Conservation (phyloP, 2,888 invertebrate species). For the Osmoderma eremita region DNA sequence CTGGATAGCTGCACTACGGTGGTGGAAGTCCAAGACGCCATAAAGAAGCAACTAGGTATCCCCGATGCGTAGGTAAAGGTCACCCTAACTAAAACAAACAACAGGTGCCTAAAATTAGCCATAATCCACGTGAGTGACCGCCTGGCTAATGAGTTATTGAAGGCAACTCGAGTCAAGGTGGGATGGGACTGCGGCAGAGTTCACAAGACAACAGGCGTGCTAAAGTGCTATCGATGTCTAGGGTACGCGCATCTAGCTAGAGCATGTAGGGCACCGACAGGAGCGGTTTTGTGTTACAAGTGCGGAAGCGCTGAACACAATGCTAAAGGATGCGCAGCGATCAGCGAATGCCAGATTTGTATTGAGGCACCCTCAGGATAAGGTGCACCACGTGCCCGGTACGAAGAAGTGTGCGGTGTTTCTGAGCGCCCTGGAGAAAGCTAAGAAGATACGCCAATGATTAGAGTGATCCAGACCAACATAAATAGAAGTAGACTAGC, state of each 20-base stretch:
- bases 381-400: not conserved
- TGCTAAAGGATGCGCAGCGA: not conserved
- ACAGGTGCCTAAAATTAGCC: not conserved
- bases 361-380: conserved; percentile 1
- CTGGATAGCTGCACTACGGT: conserved; percentile 8
- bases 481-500: not conserved
- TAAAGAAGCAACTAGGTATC: not conserved
- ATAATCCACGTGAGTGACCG: not conserved
- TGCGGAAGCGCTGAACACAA: not conserved
- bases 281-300: not conserved
- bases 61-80: conserved; percentile 3
- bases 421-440: not conserved
- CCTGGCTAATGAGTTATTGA: not conserved
- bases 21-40: conserved; percentile 6
- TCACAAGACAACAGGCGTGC: not conserved
- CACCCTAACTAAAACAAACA: not conserved
- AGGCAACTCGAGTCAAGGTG: not conserved
- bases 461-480: not conserved
- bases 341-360: not conserved
- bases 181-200: conserved; percentile 1
- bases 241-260: not conserved
- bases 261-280: no score
- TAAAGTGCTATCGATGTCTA: not conserved
- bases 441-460: not conserved
- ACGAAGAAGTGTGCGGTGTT: conserved; percentile 1